phyloP scores from a whole-genome alignment of 2,797 vertebrate genomes.

The Acrossocheilus fasciatus region DNA sequence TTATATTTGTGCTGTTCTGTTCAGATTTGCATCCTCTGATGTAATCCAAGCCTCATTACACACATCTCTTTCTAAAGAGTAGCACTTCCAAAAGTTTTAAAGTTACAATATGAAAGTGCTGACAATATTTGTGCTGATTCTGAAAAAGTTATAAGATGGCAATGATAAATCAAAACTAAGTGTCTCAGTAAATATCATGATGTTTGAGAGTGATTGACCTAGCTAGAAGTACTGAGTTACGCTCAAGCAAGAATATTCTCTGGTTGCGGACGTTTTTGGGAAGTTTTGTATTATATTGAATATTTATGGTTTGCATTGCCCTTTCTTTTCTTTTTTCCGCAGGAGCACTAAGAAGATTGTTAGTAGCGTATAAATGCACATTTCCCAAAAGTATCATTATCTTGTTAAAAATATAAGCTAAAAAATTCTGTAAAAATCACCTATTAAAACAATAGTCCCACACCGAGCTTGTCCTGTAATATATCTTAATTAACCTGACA shows the following conservation, averaged over 20 bases:
- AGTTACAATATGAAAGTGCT: background rate
- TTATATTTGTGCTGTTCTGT: conserved; percentile 15
- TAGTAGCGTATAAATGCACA: conserved; percentile 11
- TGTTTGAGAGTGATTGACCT: background rate
- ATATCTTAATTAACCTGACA: background rate
- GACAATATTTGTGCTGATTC: background rate
- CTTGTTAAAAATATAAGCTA: background rate
- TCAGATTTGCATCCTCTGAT: conserved; percentile 11
- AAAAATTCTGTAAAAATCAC: background rate
- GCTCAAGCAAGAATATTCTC: background rate
- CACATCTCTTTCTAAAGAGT: conserved; percentile 16
- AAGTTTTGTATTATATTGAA: background rate
- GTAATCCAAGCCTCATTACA: conserved; percentile 16
- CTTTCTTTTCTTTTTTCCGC: background rate
- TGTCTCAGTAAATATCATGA: conserved; percentile 9
- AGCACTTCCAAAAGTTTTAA: conserved; percentile 16
- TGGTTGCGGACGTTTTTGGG: background rate
- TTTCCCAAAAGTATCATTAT: background rate
- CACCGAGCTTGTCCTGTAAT: background rate
- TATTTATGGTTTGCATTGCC: background rate
- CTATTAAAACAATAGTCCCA: background rate
- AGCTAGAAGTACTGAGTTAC: background rate
- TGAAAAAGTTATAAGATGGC: background rate
- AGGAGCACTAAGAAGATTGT: background rate
- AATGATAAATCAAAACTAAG: conserved; percentile 7